Evolutionary conservation across 2,888 invertebrate genomes (phyloP), one percentile per base, ranked within the genome.

Genomic region (Leptarthrus brevirostris): DNA sequence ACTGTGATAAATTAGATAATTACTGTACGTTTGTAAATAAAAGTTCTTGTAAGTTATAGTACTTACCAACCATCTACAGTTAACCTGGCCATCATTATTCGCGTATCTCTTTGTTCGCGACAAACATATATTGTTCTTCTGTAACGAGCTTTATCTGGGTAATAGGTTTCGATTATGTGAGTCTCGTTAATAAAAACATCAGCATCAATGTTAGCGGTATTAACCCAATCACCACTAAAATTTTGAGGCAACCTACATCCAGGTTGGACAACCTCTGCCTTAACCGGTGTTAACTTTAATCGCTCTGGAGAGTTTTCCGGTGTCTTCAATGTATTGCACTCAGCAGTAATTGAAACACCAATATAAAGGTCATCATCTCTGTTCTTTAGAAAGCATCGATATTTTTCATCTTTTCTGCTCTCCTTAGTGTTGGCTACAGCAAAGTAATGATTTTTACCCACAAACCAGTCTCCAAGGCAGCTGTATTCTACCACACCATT

Each of bases 401-500:
- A 98, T 81, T 94, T 94, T 83, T 97, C 96, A 84, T 98, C 96
- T 83, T 94, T 94, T 79, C 97, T 90, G 5, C 97, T 96, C 84
- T 97, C 96, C 80, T 97, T 96, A 0, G 96, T 96, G 82, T 98
- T 97, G 5, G 95, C 95, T n/a, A 97, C 96, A 72, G 96, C 98
- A 85, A 98, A 97, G 84, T 93, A 98, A 81, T 97, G 96, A 85
- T 98, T 97, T 82, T 97, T 97, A 12, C 93, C 95, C 24, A 96
- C 92, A 85, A 96, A 96, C 96, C 97, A 97, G 87, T 96, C 95
- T 1, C 96, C 97, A 75, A 97, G 86, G 81, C 97, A 97, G 83
- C 93, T 95, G 83, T 93, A 97, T 83, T 96, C 96, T 5, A 96
- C 95, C 75, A 93, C 93, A 87, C 95, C 96, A 84, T 93, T 93